A percentile compares a stretch with the other conserved stretches of the same genome.
Evolutionary conservation across 2,113 vertebrate genomes (phyloP).

Genomic region (Salvelinus alpinus): DNA sequence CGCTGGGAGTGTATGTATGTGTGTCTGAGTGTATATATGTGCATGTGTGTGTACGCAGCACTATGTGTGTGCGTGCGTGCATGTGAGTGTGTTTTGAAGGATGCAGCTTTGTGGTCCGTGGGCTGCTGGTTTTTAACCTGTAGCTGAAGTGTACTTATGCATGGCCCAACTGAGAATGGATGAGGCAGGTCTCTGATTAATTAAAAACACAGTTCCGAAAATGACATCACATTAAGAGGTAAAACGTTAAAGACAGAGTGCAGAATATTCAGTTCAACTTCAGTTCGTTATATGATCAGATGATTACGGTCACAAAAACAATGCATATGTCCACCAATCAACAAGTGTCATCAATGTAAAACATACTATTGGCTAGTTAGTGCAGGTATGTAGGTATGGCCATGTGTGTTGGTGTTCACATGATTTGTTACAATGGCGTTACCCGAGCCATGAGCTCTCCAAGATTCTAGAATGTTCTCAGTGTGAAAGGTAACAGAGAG

Average conservation of each 20-base stretch:
- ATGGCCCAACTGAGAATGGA: constrained; percentile 44
- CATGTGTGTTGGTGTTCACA: constrained; percentile 2
- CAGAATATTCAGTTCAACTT: too few species aligned
- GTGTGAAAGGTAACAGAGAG: constrained; percentile 51
- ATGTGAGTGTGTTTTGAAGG: constrained; percentile 1
- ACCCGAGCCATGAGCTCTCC: constrained; percentile 55
- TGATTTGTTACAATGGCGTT: not conserved
- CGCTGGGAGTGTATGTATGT: constrained; percentile 29
- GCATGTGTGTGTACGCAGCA: constrained; percentile 8
- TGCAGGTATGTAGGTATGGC: constrained; percentile 1
- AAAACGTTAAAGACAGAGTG: too few species aligned
- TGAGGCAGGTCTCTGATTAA: constrained; percentile 43
- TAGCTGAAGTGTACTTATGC: constrained; percentile 41
- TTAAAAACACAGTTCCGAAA: constrained; percentile 23
- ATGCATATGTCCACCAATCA: not conserved
- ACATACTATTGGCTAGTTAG: not conserved
- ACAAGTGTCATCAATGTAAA: not conserved
- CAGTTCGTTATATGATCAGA: too few species aligned
- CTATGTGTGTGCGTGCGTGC: constrained; percentile 8
- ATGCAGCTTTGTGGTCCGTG: constrained; percentile 11
- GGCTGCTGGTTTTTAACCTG: constrained; percentile 56
- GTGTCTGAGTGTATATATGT: constrained; percentile 8
- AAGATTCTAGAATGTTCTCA: constrained; percentile 29
- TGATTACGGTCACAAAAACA: too few species aligned
- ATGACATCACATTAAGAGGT: not conserved